Evolutionary conservation across 2,888 invertebrate genomes (phyloP).

Genomic region (Cataglyphis livida): DNA sequence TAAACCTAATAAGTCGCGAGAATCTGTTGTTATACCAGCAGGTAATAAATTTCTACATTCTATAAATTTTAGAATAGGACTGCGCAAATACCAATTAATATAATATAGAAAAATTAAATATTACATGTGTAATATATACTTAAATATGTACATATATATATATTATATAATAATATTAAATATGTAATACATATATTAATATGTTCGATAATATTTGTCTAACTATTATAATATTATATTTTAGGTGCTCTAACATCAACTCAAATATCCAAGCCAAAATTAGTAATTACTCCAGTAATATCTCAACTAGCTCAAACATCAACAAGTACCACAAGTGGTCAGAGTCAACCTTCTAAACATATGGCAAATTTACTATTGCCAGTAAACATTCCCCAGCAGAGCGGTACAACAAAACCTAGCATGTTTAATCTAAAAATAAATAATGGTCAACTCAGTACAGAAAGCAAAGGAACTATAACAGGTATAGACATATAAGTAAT

Average conservation of each 20-base stretch:
- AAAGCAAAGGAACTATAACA: constrained; percentile 88
- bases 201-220: not conserved
- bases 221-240: constrained; percentile 10
- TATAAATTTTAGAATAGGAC: not conserved
- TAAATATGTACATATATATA: not conserved
- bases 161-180: not conserved
- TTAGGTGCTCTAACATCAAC: constrained; percentile 77
- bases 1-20: constrained; percentile 82
- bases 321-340: constrained; percentile 74
- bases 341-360: constrained; percentile 80
- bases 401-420: constrained; percentile 86
- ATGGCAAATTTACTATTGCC: constrained; percentile 83
- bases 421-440: constrained; percentile 90
- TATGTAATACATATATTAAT: not conserved
- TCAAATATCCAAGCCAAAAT: constrained; percentile 80
- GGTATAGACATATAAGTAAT: constrained; percentile 81
- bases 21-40: constrained; percentile 82
- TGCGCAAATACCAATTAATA: not conserved
- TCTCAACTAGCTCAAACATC: constrained; percentile 81
- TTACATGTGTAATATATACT: not conserved
- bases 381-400: constrained; percentile 82
- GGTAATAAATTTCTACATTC: constrained; percentile 72
- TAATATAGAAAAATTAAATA: not conserved
- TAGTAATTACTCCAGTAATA: constrained; percentile 83
- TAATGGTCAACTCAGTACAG: constrained; percentile 89